These are phyloP conservation scores for Tragelaphus eurycerus DNA, from an alignment of 2,797 vertebrate species.

Conservation along the genomic window DNA sequence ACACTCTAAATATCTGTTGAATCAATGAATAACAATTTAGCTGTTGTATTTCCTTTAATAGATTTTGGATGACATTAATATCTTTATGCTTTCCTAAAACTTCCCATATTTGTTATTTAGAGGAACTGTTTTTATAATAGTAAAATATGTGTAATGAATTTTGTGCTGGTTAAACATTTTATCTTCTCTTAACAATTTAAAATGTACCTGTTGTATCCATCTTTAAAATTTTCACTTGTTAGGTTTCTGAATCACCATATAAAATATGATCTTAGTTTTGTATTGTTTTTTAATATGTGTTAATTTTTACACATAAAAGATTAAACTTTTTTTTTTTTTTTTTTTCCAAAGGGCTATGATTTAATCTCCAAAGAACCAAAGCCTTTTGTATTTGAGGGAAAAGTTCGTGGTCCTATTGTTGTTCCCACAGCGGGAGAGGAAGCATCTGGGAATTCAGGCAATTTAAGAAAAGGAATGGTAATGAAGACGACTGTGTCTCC, in stretches of 20 bases:
- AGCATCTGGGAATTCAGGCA: constrained; percentile 75
- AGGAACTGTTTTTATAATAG: constrained; percentile 22
- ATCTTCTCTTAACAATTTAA: constrained; percentile 16
- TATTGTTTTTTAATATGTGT: not conserved
- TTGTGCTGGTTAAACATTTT: not conserved
- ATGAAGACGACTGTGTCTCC: constrained; percentile 75
- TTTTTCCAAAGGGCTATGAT: constrained; percentile 85
- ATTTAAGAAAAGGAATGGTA: constrained; percentile 67
- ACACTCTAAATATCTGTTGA: not conserved
- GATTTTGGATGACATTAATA: constrained; percentile 11
- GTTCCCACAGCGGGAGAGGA: constrained; percentile 91
- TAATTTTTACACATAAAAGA: constrained; percentile 44
- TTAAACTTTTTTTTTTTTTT: not conserved
- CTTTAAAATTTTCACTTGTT: constrained; percentile 23
- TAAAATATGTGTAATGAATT: constrained; percentile 24
- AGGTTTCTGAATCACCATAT: constrained; percentile 5
- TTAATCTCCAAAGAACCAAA: constrained; percentile 89
- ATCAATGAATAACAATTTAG: not conserved
- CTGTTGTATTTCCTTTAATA: not conserved
- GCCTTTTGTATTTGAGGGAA: constrained; percentile 80
- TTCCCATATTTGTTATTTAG: not conserved
- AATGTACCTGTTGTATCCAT: not conserved
- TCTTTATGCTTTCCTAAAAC: not conserved
- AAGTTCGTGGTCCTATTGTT: constrained; percentile 87
- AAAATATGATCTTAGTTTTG: constrained; percentile 28